A percentile compares a stretch with the other conserved stretches of the same genome.
phyloP scores from a whole-genome alignment of 2,888 invertebrate species.

The Sphaerophoria taeniata region DNA sequence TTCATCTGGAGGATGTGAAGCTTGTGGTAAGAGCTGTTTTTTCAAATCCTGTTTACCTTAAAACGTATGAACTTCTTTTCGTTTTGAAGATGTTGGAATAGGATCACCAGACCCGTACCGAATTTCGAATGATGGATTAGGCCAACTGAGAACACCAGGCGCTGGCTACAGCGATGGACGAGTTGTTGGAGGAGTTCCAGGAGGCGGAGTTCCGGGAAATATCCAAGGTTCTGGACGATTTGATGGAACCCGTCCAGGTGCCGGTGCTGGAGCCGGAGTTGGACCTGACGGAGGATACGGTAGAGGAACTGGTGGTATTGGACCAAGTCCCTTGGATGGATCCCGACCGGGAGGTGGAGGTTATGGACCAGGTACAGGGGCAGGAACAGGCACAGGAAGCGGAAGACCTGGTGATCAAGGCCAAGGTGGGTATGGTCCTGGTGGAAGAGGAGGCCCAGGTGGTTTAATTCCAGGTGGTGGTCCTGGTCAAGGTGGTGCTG shows the following conservation, averaged over 20 bases:
- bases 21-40: constrained; percentile 34
- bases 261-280: constrained; percentile 50
- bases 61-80: not conserved
- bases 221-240: not conserved
- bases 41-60: not conserved
- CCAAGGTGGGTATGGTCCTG: constrained; percentile 43
- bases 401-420: constrained; percentile 51
- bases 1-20: constrained; percentile 79
- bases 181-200: too few species aligned
- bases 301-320: constrained; percentile 55
- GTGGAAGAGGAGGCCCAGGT: constrained; percentile 46
- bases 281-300: constrained; percentile 43
- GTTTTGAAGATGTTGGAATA: constrained; percentile 75
- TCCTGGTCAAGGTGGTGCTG: constrained; percentile 36
- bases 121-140: constrained; percentile 69
- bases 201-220: constrained; percentile 1
- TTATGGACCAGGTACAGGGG: constrained; percentile 45
- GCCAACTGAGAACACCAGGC: constrained; percentile 47
- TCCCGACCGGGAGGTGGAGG: constrained; percentile 34
- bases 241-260: constrained; percentile 21
- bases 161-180: constrained; percentile 8
- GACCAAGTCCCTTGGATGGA: constrained; percentile 23
- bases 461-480: constrained; percentile 39
- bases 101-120: constrained; percentile 75
- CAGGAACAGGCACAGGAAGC: constrained; percentile 54